Conservation (phyloP, 2,888 invertebrate genomes). For the Drepana falcataria region DNA sequence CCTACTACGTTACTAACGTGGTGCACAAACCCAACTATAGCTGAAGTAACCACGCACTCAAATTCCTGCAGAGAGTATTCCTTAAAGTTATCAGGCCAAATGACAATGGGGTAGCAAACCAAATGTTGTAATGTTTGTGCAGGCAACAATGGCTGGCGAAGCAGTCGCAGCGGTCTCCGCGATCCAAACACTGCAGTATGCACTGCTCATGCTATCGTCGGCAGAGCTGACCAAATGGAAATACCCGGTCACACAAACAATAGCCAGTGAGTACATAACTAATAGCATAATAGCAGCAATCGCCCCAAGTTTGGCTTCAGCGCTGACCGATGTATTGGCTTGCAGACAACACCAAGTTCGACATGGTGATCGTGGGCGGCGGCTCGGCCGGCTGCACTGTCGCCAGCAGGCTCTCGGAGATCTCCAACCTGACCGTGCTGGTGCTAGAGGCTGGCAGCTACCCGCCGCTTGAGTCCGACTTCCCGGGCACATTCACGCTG, state of each 20-base stretch:
- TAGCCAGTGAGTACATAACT: background rate
- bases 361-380: conserved; percentile 20
- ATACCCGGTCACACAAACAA: background rate
- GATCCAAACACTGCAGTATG: background rate
- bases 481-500: conserved; percentile 23
- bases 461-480: conserved; percentile 21
- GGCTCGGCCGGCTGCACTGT: conserved; percentile 19
- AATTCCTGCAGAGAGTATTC: no score
- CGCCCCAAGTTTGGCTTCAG: background rate
- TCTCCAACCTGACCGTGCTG: conserved; percentile 7
- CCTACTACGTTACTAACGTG: no score
- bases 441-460: conserved; percentile 14
- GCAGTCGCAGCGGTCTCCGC: background rate
- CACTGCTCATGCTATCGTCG: background rate
- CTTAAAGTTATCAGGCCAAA: no score
- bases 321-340: background rate
- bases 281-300: background rate
- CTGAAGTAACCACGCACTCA: no score
- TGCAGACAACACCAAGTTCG: conserved; percentile 12
- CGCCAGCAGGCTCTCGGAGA: conserved; percentile 14
- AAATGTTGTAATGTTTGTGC: no score
- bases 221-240: background rate
- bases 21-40: no score
- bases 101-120: no score
- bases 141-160: background rate